A percentile compares a stretch with the other conserved stretches of the same genome.
Evolutionary conservation across 92 coral and sea anemone genomes (phyloP).

Genomic region (Epizoanthus ramosus): DNA sequence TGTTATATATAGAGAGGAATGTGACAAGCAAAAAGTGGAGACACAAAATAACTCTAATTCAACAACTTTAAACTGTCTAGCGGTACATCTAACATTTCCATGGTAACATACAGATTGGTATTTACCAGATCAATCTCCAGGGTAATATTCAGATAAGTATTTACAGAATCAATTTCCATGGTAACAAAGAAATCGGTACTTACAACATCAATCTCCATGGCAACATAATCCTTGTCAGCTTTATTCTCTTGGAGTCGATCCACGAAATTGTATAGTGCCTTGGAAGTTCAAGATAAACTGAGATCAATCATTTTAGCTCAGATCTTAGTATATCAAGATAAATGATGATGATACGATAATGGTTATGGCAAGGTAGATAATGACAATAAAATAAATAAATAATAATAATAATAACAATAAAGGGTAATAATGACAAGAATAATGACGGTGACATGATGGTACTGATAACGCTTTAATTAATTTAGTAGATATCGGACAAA

Average conservation of each 20-base stretch:
- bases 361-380: neutral
- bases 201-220: constrained; percentile 97
- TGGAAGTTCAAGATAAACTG: neutral
- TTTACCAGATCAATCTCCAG: neutral
- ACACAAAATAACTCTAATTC: too few relatives aligned
- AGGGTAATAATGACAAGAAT: neutral
- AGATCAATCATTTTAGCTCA: neutral
- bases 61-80: too few relatives aligned
- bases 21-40: too few relatives aligned
- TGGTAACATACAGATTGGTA: too few relatives aligned
- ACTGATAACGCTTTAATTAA: neutral
- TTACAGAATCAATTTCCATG: neutral
- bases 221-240: constrained; percentile 96
- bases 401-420: neutral
- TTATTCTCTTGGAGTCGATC: constrained; percentile 86
- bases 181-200: constrained; percentile 15
- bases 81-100: too few relatives aligned
- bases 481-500: neutral
- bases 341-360: neutral
- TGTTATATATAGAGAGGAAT: too few relatives aligned
- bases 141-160: neutral
- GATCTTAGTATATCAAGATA: too few relatives aligned
- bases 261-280: constrained; percentile 81
- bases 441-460: neutral
- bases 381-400: neutral